A percentile compares a stretch with the other conserved stretches of the same genome.
phyloP scores from a whole-genome alignment of 64 coral and sea anemone genomes.

The Astreopora myriophthalma region DNA sequence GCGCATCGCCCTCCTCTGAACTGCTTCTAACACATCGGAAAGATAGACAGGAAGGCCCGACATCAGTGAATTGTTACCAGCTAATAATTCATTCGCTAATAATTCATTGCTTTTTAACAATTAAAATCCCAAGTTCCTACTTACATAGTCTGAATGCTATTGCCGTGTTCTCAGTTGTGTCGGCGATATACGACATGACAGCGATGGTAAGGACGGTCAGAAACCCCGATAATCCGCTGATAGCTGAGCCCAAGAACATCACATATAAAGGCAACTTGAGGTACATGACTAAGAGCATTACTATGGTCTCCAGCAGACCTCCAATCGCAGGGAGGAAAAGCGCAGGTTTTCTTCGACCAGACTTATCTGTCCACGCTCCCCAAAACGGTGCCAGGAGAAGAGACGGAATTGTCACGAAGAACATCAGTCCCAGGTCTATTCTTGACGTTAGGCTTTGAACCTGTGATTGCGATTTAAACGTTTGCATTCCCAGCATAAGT shows the following conservation, averaged over 20 bases:
- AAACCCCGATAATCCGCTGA: constrained; percentile 2
- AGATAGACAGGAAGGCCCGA: too few species aligned
- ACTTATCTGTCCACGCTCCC: constrained; percentile 56
- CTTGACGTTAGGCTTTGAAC: constrained; percentile 65
- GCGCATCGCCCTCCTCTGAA: too few species aligned
- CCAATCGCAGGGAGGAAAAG: constrained; percentile 35
- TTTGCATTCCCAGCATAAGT: too few species aligned
- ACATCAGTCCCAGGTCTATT: constrained; percentile 38
- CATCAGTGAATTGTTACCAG: too few species aligned
- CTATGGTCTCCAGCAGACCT: neutral
- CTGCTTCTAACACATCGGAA: too few species aligned
- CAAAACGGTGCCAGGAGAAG: constrained; percentile 38
- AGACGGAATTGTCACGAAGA: constrained; percentile 6
- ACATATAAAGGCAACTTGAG: constrained; percentile 25
- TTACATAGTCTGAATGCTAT: constrained; percentile 13
- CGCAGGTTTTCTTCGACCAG: constrained; percentile 8
- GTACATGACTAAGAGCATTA: constrained; percentile 18
- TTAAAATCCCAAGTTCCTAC: neutral
- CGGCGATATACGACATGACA: constrained; percentile 39
- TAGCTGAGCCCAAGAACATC: constrained; percentile 18
- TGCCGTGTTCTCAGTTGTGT: neutral
- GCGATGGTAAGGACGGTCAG: neutral
- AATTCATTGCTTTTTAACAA: too few species aligned
- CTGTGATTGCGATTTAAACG: neutral
- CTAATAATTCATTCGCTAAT: too few species aligned